Conservation (phyloP, 2,888 invertebrate genomes). For the Pycnomerus fuliginosus region DNA sequence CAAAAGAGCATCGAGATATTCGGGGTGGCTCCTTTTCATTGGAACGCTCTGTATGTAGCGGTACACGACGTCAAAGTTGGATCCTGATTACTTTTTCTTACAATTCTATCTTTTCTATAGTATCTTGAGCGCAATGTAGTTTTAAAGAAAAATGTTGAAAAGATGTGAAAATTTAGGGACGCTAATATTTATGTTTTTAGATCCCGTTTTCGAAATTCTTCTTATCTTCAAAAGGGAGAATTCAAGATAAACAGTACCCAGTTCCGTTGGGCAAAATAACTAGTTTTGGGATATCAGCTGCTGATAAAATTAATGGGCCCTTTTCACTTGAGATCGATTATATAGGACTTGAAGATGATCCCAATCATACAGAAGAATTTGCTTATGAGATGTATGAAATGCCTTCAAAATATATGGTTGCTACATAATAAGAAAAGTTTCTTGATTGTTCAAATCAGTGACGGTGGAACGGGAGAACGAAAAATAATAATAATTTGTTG, state of each 20-base stretch:
- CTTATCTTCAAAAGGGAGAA: constrained; percentile 75
- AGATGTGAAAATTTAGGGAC: background rate
- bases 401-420: constrained; percentile 61
- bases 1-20: too few species aligned
- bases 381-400: constrained; percentile 93
- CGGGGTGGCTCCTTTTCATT: too few species aligned
- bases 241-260: constrained; percentile 78
- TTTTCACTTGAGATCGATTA: constrained; percentile 92
- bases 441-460: too few species aligned
- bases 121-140: background rate
- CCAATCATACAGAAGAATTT: constrained; percentile 75
- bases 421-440: constrained; percentile 60
- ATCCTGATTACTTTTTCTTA: background rate
- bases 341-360: constrained; percentile 83
- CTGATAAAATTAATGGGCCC: constrained; percentile 77
- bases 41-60: too few species aligned
- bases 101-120: constrained; percentile 3
- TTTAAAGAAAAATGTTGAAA: background rate
- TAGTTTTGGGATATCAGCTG: constrained; percentile 79
- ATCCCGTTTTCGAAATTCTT: constrained; percentile 95
- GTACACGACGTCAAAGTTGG: background rate
- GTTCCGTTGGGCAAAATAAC: constrained; percentile 64
- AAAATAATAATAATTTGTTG: too few species aligned
- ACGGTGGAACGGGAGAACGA: too few species aligned
- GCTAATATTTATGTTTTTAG: constrained; percentile 59